These are phyloP conservation scores for Fissipunctia ypsillon DNA, from an alignment of 2,888 invertebrate genomes.

Conservation along the genomic window DNA sequence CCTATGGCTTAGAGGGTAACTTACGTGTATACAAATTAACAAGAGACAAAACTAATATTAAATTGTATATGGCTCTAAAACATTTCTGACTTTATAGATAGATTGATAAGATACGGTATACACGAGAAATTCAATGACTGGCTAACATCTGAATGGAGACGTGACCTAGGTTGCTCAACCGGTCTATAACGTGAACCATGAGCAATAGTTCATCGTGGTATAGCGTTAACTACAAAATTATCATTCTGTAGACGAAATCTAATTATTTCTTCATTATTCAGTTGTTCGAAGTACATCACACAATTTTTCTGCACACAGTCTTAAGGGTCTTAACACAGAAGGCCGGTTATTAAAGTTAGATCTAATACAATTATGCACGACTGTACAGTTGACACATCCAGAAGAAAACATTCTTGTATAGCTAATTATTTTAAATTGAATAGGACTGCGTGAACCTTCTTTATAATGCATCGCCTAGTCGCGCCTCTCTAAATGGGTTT, in stretches of 20 bases:
- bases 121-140: conserved; percentile 23
- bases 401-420: background rate
- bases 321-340: background rate
- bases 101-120: conserved; percentile 29
- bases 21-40: conserved; percentile 20
- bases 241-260: background rate
- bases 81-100: conserved; percentile 32
- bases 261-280: conserved; percentile 7
- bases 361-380: conserved; percentile 1
- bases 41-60: conserved; percentile 30
- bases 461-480: conserved; percentile 23
- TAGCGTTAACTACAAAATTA: background rate
- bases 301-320: background rate
- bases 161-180: background rate
- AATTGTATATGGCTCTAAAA: conserved; percentile 37
- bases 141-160: background rate
- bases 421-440: conserved; percentile 26
- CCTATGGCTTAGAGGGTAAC: conserved; percentile 24
- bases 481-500: conserved; percentile 31
- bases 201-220: background rate
- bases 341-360: conserved; percentile 25
- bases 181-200: background rate
- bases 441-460: conserved; percentile 33
- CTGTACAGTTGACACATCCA: conserved; percentile 17
- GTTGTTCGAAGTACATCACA: background rate